A percentile compares a stretch with the other conserved stretches of the same genome.
Evolutionary conservation across 2,888 invertebrate genomes (phyloP).

Genomic region (Cerastis rubricosa): DNA sequence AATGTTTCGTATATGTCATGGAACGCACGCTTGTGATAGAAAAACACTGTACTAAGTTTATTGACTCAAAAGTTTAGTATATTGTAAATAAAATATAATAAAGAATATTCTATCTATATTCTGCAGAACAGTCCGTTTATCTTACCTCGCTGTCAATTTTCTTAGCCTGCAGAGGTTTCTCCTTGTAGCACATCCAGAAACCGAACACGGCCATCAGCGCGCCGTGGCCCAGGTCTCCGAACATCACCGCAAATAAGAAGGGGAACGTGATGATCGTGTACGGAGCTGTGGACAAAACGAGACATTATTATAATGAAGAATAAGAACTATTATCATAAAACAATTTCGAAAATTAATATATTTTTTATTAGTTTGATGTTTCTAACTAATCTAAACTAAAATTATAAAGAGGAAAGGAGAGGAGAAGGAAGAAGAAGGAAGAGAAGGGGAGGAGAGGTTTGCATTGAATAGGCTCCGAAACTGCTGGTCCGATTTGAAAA

Average conservation of each 20-base stretch:
- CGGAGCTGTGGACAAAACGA: conserved; percentile 91
- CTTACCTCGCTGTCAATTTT: conserved; percentile 96
- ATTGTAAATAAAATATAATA: not conserved
- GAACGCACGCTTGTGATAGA: not conserved
- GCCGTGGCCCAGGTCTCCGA: conserved; percentile 99
- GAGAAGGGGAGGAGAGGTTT: too few relatives aligned
- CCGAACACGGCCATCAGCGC: conserved; percentile 97
- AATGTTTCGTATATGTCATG: not conserved
- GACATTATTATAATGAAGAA: not conserved
- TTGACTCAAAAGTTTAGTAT: not conserved
- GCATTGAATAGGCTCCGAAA: too few relatives aligned
- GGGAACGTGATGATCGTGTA: conserved; percentile 99
- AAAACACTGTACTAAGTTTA: not conserved
- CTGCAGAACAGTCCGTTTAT: not conserved
- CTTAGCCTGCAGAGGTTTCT: conserved; percentile 96
- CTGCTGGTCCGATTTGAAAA: too few relatives aligned
- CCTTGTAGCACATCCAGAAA: conserved; percentile 98
- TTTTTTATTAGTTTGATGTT: too few relatives aligned
- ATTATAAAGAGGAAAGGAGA: too few relatives aligned
- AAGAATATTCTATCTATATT: not conserved
- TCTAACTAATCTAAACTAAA: too few relatives aligned
- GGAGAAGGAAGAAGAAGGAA: too few relatives aligned
- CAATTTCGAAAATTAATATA: not conserved
- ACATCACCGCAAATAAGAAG: conserved; percentile 99
- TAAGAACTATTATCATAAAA: not conserved